Evolutionary conservation across 2,888 invertebrate genomes (phyloP), one percentile per base, ranked within the genome.

Genomic region (Calephelis perditalis): DNA sequence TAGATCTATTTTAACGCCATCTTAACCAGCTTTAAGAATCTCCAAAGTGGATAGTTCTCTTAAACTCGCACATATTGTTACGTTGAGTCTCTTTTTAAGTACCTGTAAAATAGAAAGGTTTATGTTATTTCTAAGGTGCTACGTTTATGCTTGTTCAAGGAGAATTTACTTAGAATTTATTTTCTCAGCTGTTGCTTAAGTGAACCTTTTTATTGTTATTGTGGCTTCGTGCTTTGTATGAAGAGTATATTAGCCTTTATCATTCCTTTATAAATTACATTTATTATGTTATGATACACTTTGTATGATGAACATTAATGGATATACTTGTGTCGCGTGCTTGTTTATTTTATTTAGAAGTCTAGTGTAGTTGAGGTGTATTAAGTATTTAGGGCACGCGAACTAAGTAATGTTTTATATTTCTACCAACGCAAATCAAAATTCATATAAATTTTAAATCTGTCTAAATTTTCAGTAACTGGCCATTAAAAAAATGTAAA

Each of bases 61-160:
- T 73, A 75, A 73, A 76, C 73, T 71, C 77, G 70, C 73, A 75
- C 84, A 82, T 83, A 75, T 75, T 78, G 73, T 65, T 65, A 65
- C 60, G 64, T 64, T 62, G 68, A 66, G 59, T 58, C 68, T 60
- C 66, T 67, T 70, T 71, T 71, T 69, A 68, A 68, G 71, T 74
- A 76, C 78, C 82, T 83, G 77, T 61, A 79, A 77, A 76, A 67
- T 66, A 67, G 70, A 65, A 57, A 54, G 15, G 54, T 65, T 62
- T 59, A 56, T 61, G 46, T 54, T 58, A 62, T 62, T 65, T 64
- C 52, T 36, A 52, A 52, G 52, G 52, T 52, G 52, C 52, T 52
- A 36, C 52, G 11, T 54, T 47, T 60, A 58, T 56, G 15, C 8
- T 43, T 56, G 56, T 56, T 40, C 43, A 56, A 56, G 11, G 36